Conservation (phyloP, 2,797 vertebrate species). For the Bovichtus variegatus region DNA sequence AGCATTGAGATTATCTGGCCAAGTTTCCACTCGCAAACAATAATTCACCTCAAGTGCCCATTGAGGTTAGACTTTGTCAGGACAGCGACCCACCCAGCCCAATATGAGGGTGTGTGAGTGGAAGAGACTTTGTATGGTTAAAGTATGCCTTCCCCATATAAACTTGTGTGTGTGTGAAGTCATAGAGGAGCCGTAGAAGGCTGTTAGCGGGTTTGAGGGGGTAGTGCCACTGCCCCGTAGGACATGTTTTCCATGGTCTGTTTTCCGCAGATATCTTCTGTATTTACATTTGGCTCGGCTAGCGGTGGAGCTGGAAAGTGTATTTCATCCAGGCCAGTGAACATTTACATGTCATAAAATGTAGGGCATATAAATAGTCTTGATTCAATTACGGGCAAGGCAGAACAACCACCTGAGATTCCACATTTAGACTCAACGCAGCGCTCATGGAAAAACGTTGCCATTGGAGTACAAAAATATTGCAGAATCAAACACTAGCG, state of each 20-base stretch:
- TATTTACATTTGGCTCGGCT: constrained; percentile 79
- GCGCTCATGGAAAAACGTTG: constrained; percentile 65
- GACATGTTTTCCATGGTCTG: constrained; percentile 74
- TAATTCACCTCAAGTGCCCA: constrained; percentile 86
- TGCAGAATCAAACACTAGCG: constrained; percentile 23
- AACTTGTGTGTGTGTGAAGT: constrained; percentile 42
- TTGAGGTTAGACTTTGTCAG: constrained; percentile 70
- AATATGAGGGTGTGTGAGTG: constrained; percentile 55
- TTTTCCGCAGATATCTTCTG: constrained; percentile 78
- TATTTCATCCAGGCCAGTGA: constrained; percentile 80
- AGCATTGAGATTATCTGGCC: constrained; percentile 78
- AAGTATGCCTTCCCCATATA: constrained; percentile 41
- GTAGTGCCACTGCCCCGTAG: constrained; percentile 42
- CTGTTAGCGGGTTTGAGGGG: constrained; percentile 28
- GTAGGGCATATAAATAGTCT: constrained; percentile 75
- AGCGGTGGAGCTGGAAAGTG: constrained; percentile 69
- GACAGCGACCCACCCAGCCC: constrained; percentile 69
- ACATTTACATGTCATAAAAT: constrained; percentile 80
- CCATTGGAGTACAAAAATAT: constrained; percentile 41
- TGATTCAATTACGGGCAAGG: constrained; percentile 72
- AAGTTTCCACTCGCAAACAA: constrained; percentile 88
- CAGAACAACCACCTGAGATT: constrained; percentile 76
- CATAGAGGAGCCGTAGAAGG: constrained; percentile 41
- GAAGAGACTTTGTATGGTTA: constrained; percentile 53
- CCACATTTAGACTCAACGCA: constrained; percentile 67